Base-by-base conservation (phyloP, 2,888 invertebrate species). In the Galerucella pusilla region DNA sequence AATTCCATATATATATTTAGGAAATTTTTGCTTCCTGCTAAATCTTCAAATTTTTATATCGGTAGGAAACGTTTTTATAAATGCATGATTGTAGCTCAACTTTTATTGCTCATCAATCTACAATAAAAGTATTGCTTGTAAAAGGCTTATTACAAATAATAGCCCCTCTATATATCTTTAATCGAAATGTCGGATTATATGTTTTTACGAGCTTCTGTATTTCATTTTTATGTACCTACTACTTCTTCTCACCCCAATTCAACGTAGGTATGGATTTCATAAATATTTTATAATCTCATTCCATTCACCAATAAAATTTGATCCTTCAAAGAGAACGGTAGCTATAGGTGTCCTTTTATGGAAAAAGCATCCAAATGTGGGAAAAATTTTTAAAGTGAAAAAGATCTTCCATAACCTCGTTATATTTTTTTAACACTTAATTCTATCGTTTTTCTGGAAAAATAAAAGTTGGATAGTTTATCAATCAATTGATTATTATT, bases 201-300 rank as follows among this genome's bases (percentile, higher is more conserved):
- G 25, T 71, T 69, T 71, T 71, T 71, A 71, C 57, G 71, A 64
- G 25, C 64, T 35, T 52, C 35, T 64, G 63, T 64, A 57, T 71
- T 57, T 64, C 57, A 57, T 57, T 64, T 71, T 71, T 71, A 71
- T 65, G 57, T 71, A 71, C n/a, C n/a, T n/a, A n/a, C 71, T 71
- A 64, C 71, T 64, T 71, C 65, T 65, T 71, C 64, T 54, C 71
- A 57, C 70, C 35, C 28, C 54, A 28, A 42, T 52, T 70, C 35
- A 63, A 46, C 52, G 42, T n/a, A 0, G 54, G 14, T 49, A 71
- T 71, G 45, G 71, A 64, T 71, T 57, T 57, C 64, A 71, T 71
- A 64, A 71, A 71, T 71, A 71, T 71, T 71, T 65, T 64, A 64
- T 64, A 71, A 52, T 64, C 63, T 64, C 65, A 64, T 71, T 71